Base-by-base conservation (phyloP, 2,797 vertebrate species). In the Chloroceryle inda region DNA sequence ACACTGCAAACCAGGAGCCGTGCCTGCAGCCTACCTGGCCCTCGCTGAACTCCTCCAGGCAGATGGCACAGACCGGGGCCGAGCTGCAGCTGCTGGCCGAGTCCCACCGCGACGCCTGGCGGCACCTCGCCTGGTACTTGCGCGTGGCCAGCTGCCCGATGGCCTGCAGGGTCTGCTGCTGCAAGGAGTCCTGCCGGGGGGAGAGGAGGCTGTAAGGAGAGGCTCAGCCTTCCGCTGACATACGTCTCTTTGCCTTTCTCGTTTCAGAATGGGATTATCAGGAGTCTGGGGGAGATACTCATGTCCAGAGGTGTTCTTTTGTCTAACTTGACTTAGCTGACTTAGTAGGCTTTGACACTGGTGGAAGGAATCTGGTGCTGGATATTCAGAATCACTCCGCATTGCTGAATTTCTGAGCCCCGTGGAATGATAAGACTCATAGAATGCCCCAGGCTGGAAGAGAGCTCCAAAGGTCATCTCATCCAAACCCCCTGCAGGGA, bases 21-120 rank as follows among this genome's bases (percentile, higher is more conserved):
- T 66, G 76, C 53, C 85, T 8, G 0, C 66, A n/a, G 18, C 98
- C 92, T 96, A 99, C 99, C 99, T 99, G 99, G 5, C 99, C 99
- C 29, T 99, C 99, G 42, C 98, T 98, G 97, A 99, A 99, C 91
- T 99, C 99, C 94, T 99, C 99, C 94, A 99, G 98, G 94, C 99
- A 99, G 95, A 99, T 98, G 23, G 99, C 99, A 56, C 99, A 99
- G 89, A 99, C 94, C 0, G 99, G 99, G 68, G 98, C 98, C 0
- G 99, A 99, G 96, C 98, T 99, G 94, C 99, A 99, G 98, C 98
- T 99, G 98, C 99, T 99, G 88, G 98, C 98, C 0, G 99, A 99
- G 64, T 99, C 99, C 67, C 97, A 98, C 4, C 97, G 96, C 2
- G 79, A 98, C 20, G 98, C 96, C 5, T 95, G 98, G 47, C 98